These are phyloP conservation scores for Chaetodon trifasciatus DNA, from an alignment of 2,797 vertebrate genomes.

Conservation along the genomic window DNA sequence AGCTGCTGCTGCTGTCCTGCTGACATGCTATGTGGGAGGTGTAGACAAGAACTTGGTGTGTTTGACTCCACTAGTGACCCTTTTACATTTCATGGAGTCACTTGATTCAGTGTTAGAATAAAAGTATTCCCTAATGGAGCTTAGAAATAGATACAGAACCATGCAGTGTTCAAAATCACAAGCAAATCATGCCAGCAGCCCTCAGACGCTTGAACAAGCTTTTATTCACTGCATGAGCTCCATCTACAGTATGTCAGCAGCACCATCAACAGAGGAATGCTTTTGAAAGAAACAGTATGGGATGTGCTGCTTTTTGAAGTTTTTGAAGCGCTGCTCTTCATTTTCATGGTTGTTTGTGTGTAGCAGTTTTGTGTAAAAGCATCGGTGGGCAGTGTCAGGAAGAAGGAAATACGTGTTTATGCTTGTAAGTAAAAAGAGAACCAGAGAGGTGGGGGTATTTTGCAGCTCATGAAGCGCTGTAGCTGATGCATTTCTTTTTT, in stretches of 20 bases:
- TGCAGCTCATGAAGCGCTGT: background rate
- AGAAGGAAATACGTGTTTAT: no score
- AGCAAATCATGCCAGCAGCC: background rate
- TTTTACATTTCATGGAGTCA: conserved; percentile 9
- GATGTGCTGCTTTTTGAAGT: background rate
- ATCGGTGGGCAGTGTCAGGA: no score
- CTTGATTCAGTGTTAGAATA: conserved; percentile 1
- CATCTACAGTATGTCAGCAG: background rate
- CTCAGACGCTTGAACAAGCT: background rate
- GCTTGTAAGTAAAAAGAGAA: background rate
- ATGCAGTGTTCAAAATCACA: background rate
- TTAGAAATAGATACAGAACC: background rate
- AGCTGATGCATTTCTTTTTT: background rate
- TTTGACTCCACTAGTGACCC: conserved; percentile 2
- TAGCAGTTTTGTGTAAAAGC: background rate
- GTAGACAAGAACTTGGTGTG: conserved; percentile 13
- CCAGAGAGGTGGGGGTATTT: background rate
- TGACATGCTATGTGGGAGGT: background rate
- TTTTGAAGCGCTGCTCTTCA: background rate
- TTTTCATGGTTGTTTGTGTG: background rate
- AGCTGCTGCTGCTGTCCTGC: background rate
- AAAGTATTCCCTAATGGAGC: background rate
- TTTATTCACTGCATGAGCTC: background rate
- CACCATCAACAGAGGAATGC: background rate
- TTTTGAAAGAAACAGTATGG: background rate